Conservation (phyloP, 1,140 invertebrate genomes). For the Pseudomyrmex sp. region DNA sequence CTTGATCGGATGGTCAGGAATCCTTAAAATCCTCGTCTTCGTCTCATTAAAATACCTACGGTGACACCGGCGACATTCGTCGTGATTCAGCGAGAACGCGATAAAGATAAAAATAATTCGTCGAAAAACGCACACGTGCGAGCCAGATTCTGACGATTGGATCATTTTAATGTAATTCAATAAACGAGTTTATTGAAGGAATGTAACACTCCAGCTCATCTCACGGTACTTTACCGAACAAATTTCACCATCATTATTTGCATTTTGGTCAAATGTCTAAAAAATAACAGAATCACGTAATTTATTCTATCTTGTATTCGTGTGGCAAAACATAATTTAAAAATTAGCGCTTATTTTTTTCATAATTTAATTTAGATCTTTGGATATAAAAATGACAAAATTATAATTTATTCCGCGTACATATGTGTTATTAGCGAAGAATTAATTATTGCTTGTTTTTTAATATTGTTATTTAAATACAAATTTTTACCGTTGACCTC, state of each 20-base stretch:
- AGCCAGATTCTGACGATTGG: neutral
- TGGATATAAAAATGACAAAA: no score
- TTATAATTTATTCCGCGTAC: no score
- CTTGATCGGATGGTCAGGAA: neutral
- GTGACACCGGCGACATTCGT: neutral
- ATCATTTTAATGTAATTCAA: neutral
- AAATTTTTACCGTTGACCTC: no score
- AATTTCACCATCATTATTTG: neutral
- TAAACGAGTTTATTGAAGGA: neutral
- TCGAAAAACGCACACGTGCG: neutral
- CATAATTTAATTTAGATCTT: no score
- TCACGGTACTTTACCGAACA: neutral
- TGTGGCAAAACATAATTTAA: no score
- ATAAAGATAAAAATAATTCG: neutral
- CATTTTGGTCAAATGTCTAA: no score
- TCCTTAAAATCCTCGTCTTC: conserved; percentile 22
- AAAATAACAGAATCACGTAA: no score
- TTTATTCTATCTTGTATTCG: no score
- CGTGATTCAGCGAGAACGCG: conserved; percentile 8
- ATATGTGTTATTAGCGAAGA: no score
- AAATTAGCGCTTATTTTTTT: no score
- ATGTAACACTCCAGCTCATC: neutral
- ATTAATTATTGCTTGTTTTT: no score
- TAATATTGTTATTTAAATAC: no score
- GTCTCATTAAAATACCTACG: conserved; percentile 44